Conservation (phyloP, 2,888 invertebrate species). For the Molanna angustata region DNA sequence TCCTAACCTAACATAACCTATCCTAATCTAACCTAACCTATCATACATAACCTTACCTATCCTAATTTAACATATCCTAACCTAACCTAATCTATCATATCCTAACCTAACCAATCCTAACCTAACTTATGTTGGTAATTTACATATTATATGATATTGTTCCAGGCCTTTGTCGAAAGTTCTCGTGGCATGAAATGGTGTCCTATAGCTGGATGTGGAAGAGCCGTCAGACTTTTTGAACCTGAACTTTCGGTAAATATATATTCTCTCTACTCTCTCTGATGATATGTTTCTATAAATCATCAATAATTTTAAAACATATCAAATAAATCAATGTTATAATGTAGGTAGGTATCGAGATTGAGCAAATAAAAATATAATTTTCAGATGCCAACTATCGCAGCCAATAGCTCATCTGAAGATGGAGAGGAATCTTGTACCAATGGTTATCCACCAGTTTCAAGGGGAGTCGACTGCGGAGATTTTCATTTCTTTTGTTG, state of each 20-base stretch:
- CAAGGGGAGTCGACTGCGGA: slow-evolving; percentile 67
- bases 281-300: background rate
- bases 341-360: background rate
- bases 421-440: slow-evolving; percentile 24
- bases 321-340: background rate
- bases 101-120: too few relatives aligned
- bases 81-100: too few relatives aligned
- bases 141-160: slow-evolving; percentile 12
- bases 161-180: slow-evolving; percentile 66
- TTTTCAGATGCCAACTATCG: slow-evolving; percentile 30
- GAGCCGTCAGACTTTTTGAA: slow-evolving; percentile 63
- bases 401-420: slow-evolving; percentile 21
- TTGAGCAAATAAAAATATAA: background rate
- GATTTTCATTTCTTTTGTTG: slow-evolving; percentile 69
- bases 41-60: too few relatives aligned
- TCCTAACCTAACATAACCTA: too few relatives aligned
- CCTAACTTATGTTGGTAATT: background rate
- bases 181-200: slow-evolving; percentile 71
- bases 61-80: too few relatives aligned
- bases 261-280: background rate
- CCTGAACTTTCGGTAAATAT: slow-evolving; percentile 43
- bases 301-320: background rate
- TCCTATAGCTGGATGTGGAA: slow-evolving; percentile 63
- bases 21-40: too few relatives aligned
- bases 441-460: slow-evolving; percentile 43